Conservation (phyloP, 2,888 invertebrate species). For the Andrena marginata region DNA sequence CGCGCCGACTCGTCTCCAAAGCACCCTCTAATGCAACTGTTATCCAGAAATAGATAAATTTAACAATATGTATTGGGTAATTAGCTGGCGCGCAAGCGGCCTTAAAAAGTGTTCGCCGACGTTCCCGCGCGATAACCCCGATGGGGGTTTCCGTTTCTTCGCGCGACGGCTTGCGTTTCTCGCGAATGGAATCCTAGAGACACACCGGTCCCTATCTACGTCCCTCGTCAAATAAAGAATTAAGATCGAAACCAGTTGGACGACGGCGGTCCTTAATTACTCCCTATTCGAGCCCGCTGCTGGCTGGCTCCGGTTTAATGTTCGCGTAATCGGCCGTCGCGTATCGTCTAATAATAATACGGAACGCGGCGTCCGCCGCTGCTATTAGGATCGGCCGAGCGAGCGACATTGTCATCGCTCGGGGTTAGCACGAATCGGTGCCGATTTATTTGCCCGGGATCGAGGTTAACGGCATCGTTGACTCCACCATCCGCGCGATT, state of each 20-base stretch:
- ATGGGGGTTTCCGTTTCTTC: conserved; percentile 4
- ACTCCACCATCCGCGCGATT: conserved; percentile 41
- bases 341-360: conserved; percentile 29
- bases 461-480: conserved; percentile 58
- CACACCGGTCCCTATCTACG: background rate
- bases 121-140: background rate
- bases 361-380: background rate
- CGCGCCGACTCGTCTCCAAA: too few relatives aligned
- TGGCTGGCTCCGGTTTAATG: conserved; percentile 12
- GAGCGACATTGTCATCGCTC: conserved; percentile 22
- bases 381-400: conserved; percentile 12
- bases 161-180: background rate
- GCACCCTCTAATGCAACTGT: too few relatives aligned
- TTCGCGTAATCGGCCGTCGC: conserved; percentile 31
- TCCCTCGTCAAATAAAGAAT: conserved; percentile 35
- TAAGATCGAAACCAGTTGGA: conserved; percentile 38
- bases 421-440: conserved; percentile 24
- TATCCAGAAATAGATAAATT: too few relatives aligned
- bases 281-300: background rate
- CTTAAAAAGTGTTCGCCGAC: background rate
- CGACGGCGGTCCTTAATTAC: conserved; percentile 28
- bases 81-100: background rate
- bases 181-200: conserved; percentile 22
- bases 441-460: conserved; percentile 39
- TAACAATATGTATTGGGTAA: too few relatives aligned